These are phyloP conservation scores for Eristalis arbustorum DNA, from an alignment of 2,888 invertebrate species.

Conservation along the genomic window DNA sequence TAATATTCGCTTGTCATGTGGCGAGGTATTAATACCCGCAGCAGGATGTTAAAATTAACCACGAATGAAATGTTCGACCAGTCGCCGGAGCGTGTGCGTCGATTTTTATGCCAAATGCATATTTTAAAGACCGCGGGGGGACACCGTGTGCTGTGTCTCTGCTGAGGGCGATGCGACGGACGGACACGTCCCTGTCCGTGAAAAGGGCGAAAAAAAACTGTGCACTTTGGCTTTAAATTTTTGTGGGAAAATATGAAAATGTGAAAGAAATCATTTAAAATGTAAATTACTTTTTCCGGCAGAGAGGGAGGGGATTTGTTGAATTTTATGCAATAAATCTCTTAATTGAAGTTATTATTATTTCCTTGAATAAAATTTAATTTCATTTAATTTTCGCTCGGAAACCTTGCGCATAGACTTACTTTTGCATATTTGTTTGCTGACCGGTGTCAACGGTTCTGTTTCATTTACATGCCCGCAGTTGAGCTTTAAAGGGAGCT, in stretches of 20 bases:
- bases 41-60: slow-evolving; percentile 67
- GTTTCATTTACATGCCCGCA: not conserved
- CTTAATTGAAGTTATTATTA: slow-evolving; percentile 9
- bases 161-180: not conserved
- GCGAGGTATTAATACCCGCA: slow-evolving; percentile 64
- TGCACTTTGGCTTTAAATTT: not conserved
- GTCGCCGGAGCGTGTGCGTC: slow-evolving; percentile 28
- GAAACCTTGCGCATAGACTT: not conserved
- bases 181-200: slow-evolving; percentile 13
- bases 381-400: not conserved
- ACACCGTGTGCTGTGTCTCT: not conserved
- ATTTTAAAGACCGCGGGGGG: slow-evolving; percentile 36
- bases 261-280: slow-evolving; percentile 54
- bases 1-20: slow-evolving; percentile 64
- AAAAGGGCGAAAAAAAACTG: not conserved
- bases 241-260: not conserved
- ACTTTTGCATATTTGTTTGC: not conserved
- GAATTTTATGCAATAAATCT: slow-evolving; percentile 11
- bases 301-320: slow-evolving; percentile 18
- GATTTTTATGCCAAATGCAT: slow-evolving; percentile 63
- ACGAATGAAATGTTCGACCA: slow-evolving; percentile 48
- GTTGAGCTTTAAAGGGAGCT: not conserved
- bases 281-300: slow-evolving; percentile 56
- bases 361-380: not conserved
- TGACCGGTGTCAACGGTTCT: not conserved